Base-by-base conservation (phyloP, 2,113 vertebrate genomes). In the Peromyscus leucopus region DNA sequence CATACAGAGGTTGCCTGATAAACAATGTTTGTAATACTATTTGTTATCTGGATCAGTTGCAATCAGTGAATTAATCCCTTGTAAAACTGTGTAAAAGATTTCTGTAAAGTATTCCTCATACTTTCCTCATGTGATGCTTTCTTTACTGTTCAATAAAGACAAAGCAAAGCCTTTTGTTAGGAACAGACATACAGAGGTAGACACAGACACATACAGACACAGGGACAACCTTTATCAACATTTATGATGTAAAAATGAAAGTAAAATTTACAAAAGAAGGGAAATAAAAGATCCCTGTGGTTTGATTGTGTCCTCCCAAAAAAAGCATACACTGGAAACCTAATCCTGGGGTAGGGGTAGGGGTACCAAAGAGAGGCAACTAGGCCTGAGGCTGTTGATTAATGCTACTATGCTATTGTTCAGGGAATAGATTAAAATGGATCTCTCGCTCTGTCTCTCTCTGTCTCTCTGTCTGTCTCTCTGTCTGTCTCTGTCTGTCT, bases 221-320 rank as follows among this genome's bases (percentile, higher is more conserved):
- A 59, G 55, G 10, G 36, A 36, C 36, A 61, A 83, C 1, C 31
- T 84, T 92, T 76, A 90, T 28, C 13, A 59, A 94, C 65, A 90
- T 86, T 86, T 87, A 80, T 6, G 78, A 80, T 67, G 33, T 90
- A 7, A 86, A 94, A 42, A 28, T 84, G 12, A 69, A 95, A 90
- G 31, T 72, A 19, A 48, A 42, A 93, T 67, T 93, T 90, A 93
- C n/a, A 36, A 74, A 91, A 63, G 75, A 75, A 79, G 55, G 26
- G 9, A 65, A 6, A 36, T 55, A 84, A 63, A 90, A 36, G 59
- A 94, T 24, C 24, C 48, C 36, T 67, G 48, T 10, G 13, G 57
- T 26, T 67, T 75, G 33, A 75, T 55, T 65, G 8, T 42, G 7
- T 65, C 36, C 8, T 61, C 36, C 1, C 12, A 22, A 33, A 19